A percentile compares a stretch with the other conserved stretches of the same genome.
These are phyloP conservation scores for Himalopsyche japonica DNA, from an alignment of 2,888 invertebrate species.

Conservation along the genomic window DNA sequence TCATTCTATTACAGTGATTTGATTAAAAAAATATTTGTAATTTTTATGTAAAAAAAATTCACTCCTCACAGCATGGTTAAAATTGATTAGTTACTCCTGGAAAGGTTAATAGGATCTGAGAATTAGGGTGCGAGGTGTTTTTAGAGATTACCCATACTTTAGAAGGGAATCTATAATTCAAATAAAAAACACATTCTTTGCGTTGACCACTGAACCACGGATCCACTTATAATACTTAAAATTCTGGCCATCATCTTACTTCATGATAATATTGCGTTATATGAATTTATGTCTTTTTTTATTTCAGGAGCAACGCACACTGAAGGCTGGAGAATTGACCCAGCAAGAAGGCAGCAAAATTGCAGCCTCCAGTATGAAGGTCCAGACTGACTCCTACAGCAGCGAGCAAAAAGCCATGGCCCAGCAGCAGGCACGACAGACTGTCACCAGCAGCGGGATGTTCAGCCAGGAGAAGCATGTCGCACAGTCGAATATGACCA, in stretches of 20 bases:
- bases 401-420: conserved; percentile 78
- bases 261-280: background rate
- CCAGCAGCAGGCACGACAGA: conserved; percentile 77
- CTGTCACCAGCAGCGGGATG: conserved; percentile 77
- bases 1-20: too few species aligned
- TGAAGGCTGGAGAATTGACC: conserved; percentile 81
- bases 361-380: conserved; percentile 80
- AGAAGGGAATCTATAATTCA: too few species aligned
- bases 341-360: conserved; percentile 86
- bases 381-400: conserved; percentile 84
- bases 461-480: conserved; percentile 76
- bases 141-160: too few species aligned
- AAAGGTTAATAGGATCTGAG: too few species aligned
- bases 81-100: too few species aligned
- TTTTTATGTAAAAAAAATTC: too few species aligned
- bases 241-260: background rate
- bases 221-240: too few species aligned
- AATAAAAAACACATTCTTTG: too few species aligned
- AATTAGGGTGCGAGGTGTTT: too few species aligned
- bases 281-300: background rate
- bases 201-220: too few species aligned
- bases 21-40: too few species aligned
- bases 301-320: conserved; percentile 78
- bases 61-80: too few species aligned
- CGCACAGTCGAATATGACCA: conserved; percentile 78